Evolutionary conservation across 2,113 vertebrate species (phyloP).

Genomic region (Hymenochirus boettgeri): DNA sequence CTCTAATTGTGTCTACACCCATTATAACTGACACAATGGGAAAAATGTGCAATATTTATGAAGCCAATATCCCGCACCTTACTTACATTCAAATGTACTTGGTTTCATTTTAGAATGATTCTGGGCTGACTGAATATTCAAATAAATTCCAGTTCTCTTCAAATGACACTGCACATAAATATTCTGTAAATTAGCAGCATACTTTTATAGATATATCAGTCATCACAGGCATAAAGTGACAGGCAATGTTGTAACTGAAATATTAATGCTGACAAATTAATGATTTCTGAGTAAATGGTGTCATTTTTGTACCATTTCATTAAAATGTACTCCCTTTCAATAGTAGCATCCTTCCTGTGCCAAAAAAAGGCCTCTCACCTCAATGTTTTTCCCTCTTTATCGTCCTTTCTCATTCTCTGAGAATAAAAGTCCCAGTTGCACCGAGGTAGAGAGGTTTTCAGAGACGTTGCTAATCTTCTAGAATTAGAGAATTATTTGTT

Average conservation of each 20-base stretch:
- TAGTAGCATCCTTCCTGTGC: conserved; percentile 74
- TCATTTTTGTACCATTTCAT: conserved; percentile 95
- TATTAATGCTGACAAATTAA: conserved; percentile 99
- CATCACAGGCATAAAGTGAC: conserved; percentile 95
- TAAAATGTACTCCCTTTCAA: conserved; percentile 97
- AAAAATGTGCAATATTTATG: not conserved
- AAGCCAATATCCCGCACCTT: not conserved
- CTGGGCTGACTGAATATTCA: conserved; percentile 72
- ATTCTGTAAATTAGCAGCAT: conserved; percentile 98
- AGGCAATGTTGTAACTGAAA: conserved; percentile 94
- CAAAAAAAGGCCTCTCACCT: conserved; percentile 52
- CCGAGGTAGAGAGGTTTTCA: too few species aligned
- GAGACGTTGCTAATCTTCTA: too few species aligned
- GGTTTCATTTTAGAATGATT: conserved; percentile 47
- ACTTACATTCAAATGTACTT: not conserved
- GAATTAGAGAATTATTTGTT: not conserved
- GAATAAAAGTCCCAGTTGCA: not conserved
- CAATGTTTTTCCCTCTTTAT: not conserved
- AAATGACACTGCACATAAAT: conserved; percentile 98
- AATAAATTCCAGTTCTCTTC: conserved; percentile 86
- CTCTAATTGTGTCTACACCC: too few species aligned
- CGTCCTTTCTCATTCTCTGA: not conserved
- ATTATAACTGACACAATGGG: too few species aligned
- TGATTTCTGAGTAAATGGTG: conserved; percentile 99
- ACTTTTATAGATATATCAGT: conserved; percentile 98